A percentile compares a stretch with the other conserved stretches of the same genome.
These are phyloP conservation scores for Damaliscus lunatus DNA, from an alignment of 2,113 vertebrate genomes.

Conservation along the genomic window DNA sequence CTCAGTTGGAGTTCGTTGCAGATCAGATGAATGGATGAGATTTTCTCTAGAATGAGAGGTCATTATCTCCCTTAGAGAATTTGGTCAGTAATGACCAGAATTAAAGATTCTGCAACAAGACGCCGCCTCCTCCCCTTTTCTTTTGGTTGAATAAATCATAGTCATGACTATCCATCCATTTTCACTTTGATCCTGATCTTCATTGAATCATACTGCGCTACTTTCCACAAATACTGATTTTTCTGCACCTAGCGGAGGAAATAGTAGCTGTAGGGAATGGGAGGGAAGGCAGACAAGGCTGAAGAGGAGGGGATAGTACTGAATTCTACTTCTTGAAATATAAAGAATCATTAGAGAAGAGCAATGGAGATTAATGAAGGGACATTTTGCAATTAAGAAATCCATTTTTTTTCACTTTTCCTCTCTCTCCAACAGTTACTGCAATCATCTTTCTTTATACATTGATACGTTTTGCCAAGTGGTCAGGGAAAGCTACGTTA, in stretches of 20 bases:
- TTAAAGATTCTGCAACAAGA: not conserved
- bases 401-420: not conserved
- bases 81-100: not conserved
- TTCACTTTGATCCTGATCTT: not conserved
- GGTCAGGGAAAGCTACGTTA: not conserved
- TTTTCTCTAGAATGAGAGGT: not conserved
- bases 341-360: not conserved
- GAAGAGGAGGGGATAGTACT: not conserved
- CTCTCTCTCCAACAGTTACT: not conserved
- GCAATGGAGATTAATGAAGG: not conserved
- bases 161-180: not conserved
- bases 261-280: not conserved
- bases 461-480: not conserved
- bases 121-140: accelerated
- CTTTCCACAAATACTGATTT: not conserved
- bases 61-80: not conserved
- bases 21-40: not conserved
- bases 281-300: not conserved
- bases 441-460: not conserved
- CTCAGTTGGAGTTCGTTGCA: not conserved
- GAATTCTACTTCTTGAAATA: not conserved
- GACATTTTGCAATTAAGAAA: not conserved
- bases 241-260: not conserved
- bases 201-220: not conserved
- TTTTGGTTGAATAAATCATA: not conserved